Conservation (phyloP, 1,140 invertebrate genomes). For the Battus philenor region DNA sequence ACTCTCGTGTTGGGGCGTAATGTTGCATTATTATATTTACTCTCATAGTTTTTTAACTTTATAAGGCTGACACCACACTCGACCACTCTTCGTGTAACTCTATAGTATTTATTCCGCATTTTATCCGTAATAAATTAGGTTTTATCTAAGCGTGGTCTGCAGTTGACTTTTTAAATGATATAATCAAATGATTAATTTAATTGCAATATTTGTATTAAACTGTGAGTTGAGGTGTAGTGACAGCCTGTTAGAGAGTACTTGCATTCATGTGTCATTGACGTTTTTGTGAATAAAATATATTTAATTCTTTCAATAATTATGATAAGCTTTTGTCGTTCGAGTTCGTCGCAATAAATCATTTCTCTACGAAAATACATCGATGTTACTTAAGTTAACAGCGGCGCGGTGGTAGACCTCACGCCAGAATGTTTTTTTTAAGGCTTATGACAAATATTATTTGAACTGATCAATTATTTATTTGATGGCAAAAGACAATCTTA, state of each 20-base stretch:
- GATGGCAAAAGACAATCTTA: constrained; percentile 52
- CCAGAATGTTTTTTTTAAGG: constrained; percentile 25
- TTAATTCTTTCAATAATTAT: constrained; percentile 19
- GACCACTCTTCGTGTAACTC: too few species aligned
- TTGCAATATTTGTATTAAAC: too few species aligned
- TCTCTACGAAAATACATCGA: constrained; percentile 9
- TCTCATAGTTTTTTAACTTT: not conserved
- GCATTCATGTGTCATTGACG: constrained; percentile 20
- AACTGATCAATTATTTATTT: constrained; percentile 45
- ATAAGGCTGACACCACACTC: constrained; percentile 1
- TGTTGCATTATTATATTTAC: constrained; percentile 11
- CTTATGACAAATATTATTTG: constrained; percentile 32
- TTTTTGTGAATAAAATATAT: constrained; percentile 20
- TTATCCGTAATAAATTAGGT: too few species aligned
- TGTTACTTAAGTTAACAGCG: constrained; percentile 8
- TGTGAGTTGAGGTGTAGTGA: too few species aligned
- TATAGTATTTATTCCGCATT: too few species aligned
- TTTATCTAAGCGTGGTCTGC: too few species aligned
- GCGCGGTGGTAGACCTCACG: constrained; percentile 21
- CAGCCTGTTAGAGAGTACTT: constrained; percentile 7
- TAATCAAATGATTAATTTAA: too few species aligned
- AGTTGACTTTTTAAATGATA: too few species aligned
- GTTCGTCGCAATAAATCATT: constrained; percentile 11
- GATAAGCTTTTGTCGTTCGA: constrained; percentile 17
- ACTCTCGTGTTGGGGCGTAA: constrained; percentile 6